Percentiles rank a stretch among this genome's conserved stretches.
Evolutionary conservation across 2,113 vertebrate species (phyloP).

Genomic region (Fukomys damarensis): DNA sequence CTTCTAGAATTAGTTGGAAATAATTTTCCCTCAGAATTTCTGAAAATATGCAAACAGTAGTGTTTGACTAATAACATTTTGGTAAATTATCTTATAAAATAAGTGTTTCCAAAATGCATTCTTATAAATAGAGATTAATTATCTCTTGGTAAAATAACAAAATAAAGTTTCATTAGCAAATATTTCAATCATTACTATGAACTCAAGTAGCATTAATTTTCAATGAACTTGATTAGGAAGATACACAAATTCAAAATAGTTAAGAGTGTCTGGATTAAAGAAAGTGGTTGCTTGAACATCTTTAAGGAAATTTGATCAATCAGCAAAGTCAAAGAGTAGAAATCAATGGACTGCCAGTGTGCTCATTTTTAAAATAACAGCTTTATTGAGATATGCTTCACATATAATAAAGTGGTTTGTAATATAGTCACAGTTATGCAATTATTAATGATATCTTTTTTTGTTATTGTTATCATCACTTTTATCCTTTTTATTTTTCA

Average conservation of each 20-base stretch:
- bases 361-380: neutral
- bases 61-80: constrained; percentile 40
- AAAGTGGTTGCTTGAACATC: neutral
- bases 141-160: constrained; percentile 24
- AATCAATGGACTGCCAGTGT: neutral
- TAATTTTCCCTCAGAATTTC: neutral
- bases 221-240: neutral
- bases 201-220: neutral
- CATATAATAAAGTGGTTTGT: neutral
- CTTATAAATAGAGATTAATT: constrained; percentile 67
- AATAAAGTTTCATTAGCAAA: neutral
- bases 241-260: neutral
- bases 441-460: neutral
- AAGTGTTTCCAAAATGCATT: constrained; percentile 53
- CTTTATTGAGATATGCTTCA: neutral
- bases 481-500: too few species aligned
- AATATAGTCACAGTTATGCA: neutral
- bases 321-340: neutral
- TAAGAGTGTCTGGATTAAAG: neutral
- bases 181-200: constrained; percentile 82
- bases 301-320: neutral
- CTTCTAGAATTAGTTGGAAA: neutral
- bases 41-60: neutral
- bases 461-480: too few species aligned
- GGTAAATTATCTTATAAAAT: neutral